phyloP scores from a whole-genome alignment of 2,888 invertebrate species.

The Callosobruchus maculatus region DNA sequence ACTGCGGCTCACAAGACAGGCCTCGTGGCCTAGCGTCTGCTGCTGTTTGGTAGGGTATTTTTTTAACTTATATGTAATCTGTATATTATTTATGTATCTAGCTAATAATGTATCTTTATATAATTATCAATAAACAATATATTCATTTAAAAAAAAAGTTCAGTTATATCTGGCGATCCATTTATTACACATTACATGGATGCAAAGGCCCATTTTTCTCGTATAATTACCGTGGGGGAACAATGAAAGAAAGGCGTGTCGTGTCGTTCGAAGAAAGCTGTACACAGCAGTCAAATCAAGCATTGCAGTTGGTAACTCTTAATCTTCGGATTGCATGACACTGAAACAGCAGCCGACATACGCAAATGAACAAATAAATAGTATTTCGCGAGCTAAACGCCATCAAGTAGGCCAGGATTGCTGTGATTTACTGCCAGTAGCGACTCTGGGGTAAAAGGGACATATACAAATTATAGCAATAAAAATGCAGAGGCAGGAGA shows the following conservation, averaged over 20 bases:
- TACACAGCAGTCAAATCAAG: background rate
- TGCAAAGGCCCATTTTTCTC: background rate
- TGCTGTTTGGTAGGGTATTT: no score
- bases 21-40: no score
- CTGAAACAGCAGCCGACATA: background rate
- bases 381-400: conserved; percentile 9
- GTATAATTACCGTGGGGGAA: background rate
- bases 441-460: background rate
- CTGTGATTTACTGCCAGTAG: background rate
- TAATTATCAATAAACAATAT: no score
- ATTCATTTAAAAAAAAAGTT: background rate
- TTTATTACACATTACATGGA: background rate
- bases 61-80: no score
- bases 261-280: background rate
- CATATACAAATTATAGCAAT: no score
- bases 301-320: background rate
- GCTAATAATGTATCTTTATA: no score
- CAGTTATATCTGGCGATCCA: background rate
- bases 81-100: no score
- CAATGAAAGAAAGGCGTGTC: background rate
- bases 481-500: no score
- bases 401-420: conserved; percentile 5
- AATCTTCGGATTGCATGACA: conserved; percentile 5
- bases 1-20: no score
- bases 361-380: conserved; percentile 8